Percentiles rank a stretch among this genome's conserved stretches.
phyloP scores from a whole-genome alignment of 2,888 invertebrate species.

The Amiota mariae region DNA sequence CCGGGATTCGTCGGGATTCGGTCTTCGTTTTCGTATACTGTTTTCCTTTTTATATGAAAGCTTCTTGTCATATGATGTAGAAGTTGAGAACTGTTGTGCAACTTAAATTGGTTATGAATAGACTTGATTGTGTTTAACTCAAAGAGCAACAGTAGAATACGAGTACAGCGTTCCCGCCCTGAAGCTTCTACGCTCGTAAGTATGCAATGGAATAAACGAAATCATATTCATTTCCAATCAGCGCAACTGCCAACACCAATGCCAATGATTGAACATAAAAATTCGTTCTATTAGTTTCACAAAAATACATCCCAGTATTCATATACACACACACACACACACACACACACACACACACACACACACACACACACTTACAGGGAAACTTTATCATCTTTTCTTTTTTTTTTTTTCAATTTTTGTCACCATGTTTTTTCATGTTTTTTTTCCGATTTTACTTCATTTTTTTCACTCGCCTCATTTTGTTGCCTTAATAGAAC shows the following conservation, averaged over 20 bases:
- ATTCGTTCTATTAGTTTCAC: not conserved
- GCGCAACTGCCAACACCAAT: conserved; percentile 29
- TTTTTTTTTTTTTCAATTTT: conserved; percentile 4
- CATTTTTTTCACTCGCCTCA: conserved; percentile 17
- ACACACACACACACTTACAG: too few relatives aligned
- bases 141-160: not conserved
- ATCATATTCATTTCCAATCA: conserved; percentile 17
- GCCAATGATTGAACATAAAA: conserved; percentile 36
- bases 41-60: not conserved
- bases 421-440: not conserved
- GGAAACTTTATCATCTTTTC: conserved; percentile 26
- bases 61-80: conserved; percentile 22
- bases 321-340: conserved; percentile 44
- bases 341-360: too few relatives aligned
- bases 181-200: not conserved
- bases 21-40: conserved; percentile 22
- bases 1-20: conserved; percentile 36
- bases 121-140: conserved; percentile 17
- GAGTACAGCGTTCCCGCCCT: too few relatives aligned
- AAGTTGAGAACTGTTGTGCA: conserved; percentile 15
- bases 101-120: conserved; percentile 26
- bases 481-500: conserved; percentile 33
- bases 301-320: conserved; percentile 22
- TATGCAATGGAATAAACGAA: conserved; percentile 13
- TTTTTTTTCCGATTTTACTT: not conserved